Evolutionary conservation across 2,113 vertebrate genomes (phyloP).

Genomic region (Calidris pugnax): DNA sequence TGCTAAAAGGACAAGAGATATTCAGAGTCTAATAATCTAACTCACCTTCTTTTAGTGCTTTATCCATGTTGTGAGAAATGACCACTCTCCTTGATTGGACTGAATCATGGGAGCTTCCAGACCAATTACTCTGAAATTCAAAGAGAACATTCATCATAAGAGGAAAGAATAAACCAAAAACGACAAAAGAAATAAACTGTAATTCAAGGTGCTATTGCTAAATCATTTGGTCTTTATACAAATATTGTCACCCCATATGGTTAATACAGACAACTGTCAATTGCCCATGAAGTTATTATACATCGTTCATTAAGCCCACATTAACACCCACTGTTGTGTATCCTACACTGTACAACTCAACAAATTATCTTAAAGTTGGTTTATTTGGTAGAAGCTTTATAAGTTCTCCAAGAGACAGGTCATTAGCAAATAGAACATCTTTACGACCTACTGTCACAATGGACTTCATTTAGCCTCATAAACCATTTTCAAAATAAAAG

Average conservation of each 20-base stretch:
- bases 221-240: not conserved
- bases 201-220: not conserved
- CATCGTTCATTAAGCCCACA: not conserved
- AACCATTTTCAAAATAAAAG: not conserved
- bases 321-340: not conserved
- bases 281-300: not conserved
- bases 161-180: not conserved
- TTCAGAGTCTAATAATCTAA: not conserved
- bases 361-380: not conserved
- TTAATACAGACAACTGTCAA: not conserved
- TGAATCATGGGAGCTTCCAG: slow-evolving; percentile 79
- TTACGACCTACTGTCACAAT: not conserved
- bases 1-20: not conserved
- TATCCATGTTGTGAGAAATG: slow-evolving; percentile 97
- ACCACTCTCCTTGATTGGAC: slow-evolving; percentile 86
- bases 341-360: accelerated
- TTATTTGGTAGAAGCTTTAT: not conserved
- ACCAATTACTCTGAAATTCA: slow-evolving; percentile 79
- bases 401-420: not conserved
- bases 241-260: not conserved
- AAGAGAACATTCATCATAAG: not conserved
- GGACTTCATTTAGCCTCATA: not conserved
- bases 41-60: slow-evolving; percentile 95
- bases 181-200: not conserved
- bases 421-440: not conserved